Evolutionary conservation across 1,140 invertebrate genomes (phyloP), one percentile per base, ranked within the genome.

Genomic region (Condylostylus longicornis): DNA sequence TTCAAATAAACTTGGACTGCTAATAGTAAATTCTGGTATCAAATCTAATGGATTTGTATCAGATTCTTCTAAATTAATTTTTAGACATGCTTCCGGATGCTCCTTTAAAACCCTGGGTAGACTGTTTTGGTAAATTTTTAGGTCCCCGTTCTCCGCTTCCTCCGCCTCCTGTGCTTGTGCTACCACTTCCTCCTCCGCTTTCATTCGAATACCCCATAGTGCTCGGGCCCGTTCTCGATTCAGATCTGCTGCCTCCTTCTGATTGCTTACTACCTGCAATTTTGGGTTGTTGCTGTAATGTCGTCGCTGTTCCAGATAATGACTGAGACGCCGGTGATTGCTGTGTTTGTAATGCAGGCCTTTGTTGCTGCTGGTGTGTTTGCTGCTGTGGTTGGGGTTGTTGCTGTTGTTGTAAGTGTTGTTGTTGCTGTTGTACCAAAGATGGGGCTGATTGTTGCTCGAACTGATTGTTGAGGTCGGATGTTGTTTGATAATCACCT

Each of bases 81-180:
- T 23, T 15, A 4, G n/a, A 13, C 17, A 10, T 33, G 18, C 18
- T 21, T n/a, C 29, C 22, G 17, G 19, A 20, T 22, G 31, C 20
- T 30, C 27, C 20, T 21, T 28, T 33, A 43, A 45, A 31, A 44
- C 51, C 4, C 57, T 54, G 12, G 58, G 58, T 37, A 53, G 57
- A 42, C 57, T 59, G 57, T 60, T 60, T 53, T 48, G 54, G 39
- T 54, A 60, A 12, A 51, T 12, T n/a, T n/a, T n/a, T n/a, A n/a
- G n/a, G n/a, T n/a, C n/a, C n/a, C n/a, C n/a, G n/a, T n/a, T n/a
- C n/a, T n/a, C n/a, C n/a, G n/a, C n/a, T n/a, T n/a, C n/a, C n/a
- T n/a, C n/a, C n/a, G n/a, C n/a, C n/a, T n/a, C 13, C 15, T 36
- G 42, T 18, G 53, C 48, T 56, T 54, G 48, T 49, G 44, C 42